A percentile compares a stretch with the other conserved stretches of the same genome.
Evolutionary conservation across 35 echinoderm and acorn worm genomes (phyloP).

Genomic region (Eucidaris tribuloides): DNA sequence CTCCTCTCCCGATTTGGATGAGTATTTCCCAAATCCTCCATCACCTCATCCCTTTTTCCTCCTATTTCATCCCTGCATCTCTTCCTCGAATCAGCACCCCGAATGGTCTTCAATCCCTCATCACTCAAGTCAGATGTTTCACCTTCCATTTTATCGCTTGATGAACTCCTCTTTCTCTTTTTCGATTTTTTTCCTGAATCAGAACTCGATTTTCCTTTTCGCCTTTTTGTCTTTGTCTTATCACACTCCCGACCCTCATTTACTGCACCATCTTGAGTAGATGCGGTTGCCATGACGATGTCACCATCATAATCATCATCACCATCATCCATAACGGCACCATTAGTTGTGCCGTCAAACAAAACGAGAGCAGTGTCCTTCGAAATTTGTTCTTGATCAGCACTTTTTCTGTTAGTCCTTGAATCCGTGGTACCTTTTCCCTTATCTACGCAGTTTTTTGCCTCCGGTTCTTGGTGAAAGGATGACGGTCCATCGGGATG

Average conservation of each 20-base stretch:
- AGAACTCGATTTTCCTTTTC: neutral
- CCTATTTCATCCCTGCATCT: neutral
- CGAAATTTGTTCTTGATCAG: neutral
- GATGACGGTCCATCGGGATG: neutral
- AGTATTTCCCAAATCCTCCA: neutral
- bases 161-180: neutral
- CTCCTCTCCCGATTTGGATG: no score
- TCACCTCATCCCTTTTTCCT: neutral
- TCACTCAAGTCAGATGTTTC: neutral
- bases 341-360: neutral
- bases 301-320: conserved; percentile 47
- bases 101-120: neutral
- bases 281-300: conserved; percentile 55
- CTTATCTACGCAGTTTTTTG: neutral
- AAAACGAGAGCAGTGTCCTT: neutral
- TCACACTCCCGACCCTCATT: neutral
- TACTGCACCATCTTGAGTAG: neutral
- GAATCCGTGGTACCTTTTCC: neutral
- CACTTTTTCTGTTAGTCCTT: neutral
- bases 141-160: neutral
- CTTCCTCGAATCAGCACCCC: neutral
- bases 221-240: neutral
- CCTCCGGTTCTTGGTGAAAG: neutral
- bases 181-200: neutral
- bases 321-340: neutral